These are phyloP conservation scores for Pogonophryne albipinna DNA, from an alignment of 2,797 vertebrate genomes.

Conservation along the genomic window DNA sequence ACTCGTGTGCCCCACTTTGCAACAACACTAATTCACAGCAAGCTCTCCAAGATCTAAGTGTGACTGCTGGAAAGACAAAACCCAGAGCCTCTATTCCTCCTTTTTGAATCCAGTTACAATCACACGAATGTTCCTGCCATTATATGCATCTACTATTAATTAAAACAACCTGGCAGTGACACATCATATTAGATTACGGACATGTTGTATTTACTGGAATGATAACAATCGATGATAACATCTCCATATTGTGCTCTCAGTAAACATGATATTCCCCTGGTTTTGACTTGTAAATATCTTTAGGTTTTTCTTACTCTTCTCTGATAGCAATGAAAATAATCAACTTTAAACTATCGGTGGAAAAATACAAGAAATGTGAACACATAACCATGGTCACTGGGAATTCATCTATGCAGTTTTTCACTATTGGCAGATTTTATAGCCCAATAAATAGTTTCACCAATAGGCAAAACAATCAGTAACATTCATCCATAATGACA, in stretches of 20 bases:
- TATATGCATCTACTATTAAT: conserved; percentile 37
- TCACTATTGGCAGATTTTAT: neutral
- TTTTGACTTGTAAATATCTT: neutral
- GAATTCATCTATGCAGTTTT: neutral
- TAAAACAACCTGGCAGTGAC: conserved; percentile 12
- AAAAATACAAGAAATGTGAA: neutral
- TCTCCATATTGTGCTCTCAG: neutral
- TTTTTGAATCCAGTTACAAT: conserved; percentile 21
- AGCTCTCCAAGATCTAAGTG: conserved; percentile 28
- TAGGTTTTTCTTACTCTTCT: neutral
- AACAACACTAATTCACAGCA: conserved; percentile 44
- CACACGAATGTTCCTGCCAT: conserved; percentile 17
- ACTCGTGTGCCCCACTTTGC: conserved; percentile 28
- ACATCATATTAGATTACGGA: conserved; percentile 4
- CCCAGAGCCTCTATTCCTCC: conserved; percentile 13
- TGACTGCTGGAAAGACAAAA: conserved; percentile 17
- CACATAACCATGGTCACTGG: neutral
- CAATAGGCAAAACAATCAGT: neutral
- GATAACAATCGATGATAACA: neutral
- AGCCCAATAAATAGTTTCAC: neutral
- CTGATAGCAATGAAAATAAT: neutral
- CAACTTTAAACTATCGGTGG: neutral
- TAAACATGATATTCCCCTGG: neutral
- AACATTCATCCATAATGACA: neutral
- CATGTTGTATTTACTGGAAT: neutral